Evolutionary conservation across 2,888 invertebrate species (phyloP), one percentile per base, ranked within the genome.

Genomic region (Melanotus villosus): DNA sequence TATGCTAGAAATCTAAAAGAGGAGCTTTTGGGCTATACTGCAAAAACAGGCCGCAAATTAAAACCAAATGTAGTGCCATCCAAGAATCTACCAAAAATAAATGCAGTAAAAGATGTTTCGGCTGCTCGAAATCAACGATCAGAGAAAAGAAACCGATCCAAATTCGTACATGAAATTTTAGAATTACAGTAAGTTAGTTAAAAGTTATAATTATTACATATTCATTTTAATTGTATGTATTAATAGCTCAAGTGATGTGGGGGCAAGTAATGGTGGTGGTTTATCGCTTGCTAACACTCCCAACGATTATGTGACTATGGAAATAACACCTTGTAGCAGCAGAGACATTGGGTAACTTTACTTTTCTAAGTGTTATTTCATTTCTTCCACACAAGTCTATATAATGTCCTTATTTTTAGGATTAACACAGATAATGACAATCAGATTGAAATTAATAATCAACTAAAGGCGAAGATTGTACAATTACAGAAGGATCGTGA

Each of bases 371-470:
- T n/a, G n/a, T n/a, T n/a, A n/a, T n/a, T n/a, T n/a, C n/a, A n/a
- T n/a, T n/a, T n/a, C n/a, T n/a, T n/a, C n/a, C n/a, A n/a, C n/a
- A n/a, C n/a, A n/a, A n/a, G n/a, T n/a, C n/a, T n/a, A n/a, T n/a
- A n/a, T n/a, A n/a, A n/a, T n/a, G n/a, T n/a, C n/a, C n/a, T n/a
- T 26, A 5, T 26, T 26, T 63, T 30, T 32, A 63, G 63, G 32
- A 26, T 38, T 23, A 63, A 63, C 36, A 63, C 63, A 19, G 63
- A 63, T 18, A 19, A 52, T 23, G 18, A 45, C 2, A 18, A 62
- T 19, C 18, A 19, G 7, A 10, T 12, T 14, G 0, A 10, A 21
- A 23, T 21, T 21, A 60, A 18, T 16, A 21, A n/a, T 30, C 30
- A 45, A 12, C 36, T 36, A 10, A 12, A 45, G 36, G 30, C 16